Base-by-base conservation (phyloP, 2,888 invertebrate genomes). In the Formica aserva region DNA sequence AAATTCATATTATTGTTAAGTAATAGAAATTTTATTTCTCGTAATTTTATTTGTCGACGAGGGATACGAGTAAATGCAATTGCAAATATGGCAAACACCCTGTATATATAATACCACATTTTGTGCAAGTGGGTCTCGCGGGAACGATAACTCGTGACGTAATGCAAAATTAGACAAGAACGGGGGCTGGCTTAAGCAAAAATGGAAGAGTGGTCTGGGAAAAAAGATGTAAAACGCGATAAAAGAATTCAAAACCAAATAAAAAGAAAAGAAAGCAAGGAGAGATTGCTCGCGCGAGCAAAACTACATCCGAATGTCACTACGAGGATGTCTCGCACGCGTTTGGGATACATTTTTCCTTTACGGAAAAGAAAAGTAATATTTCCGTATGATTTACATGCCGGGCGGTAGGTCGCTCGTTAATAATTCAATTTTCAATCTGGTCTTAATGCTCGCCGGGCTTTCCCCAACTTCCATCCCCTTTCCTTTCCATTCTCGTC, bases 391-490 rank as follows among this genome's bases (percentile, higher is more conserved):
- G 91, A 92, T 92, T 92, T 90, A 92, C 92, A 91, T 91, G 88
- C 90, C 88, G 77, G 82, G 90, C 91, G 88, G 82, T 89, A 85
- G 87, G 85, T 86, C 85, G 83, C 90, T 90, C 90, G 86, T 92
- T 91, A 91, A 92, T 92, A 92, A 92, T 92, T 92, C 92, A 92
- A 92, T 91, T 92, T 92, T 90, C 91, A 92, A 92, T 92, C 91
- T 90, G 90, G 85, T 86, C 88, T 89, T 92, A 89, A 92, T 89
- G 87, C 89, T 84, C 82, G 69, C 86, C 38, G 80, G 71, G 77
- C 77, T 85, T 83, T 71, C 75, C 48, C 83, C 74, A 66, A 60
- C 55, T 55, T 63, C 48, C 48, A 63, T 9, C 48, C 35, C 45
- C 45, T 29, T 62, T 13, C 63, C 65, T 38, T 32, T 15, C 52